A percentile compares a stretch with the other conserved stretches of the same genome.
Conservation (phyloP, 2,888 invertebrate genomes). For the Stegophylla sp. region DNA sequence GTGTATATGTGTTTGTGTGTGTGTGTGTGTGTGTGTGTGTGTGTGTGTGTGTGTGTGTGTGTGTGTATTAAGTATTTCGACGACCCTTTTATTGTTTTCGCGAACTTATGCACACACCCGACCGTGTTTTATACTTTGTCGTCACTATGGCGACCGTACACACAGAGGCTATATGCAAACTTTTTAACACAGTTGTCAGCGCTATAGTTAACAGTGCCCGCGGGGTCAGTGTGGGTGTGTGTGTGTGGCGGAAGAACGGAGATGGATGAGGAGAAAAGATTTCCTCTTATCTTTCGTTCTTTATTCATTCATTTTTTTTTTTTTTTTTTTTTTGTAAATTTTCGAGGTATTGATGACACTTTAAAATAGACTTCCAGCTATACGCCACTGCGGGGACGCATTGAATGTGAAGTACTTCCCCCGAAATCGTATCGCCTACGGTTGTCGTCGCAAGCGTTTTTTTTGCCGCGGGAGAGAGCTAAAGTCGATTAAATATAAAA, state of each 20-base stretch:
- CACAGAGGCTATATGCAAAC: slow-evolving; percentile 24
- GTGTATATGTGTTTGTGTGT: neutral
- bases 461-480: neutral
- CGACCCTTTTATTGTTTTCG: slow-evolving; percentile 50
- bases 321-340: neutral
- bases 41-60: neutral
- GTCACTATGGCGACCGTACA: slow-evolving; percentile 35
- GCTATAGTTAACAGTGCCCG: slow-evolving; percentile 13
- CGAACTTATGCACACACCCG: slow-evolving; percentile 31
- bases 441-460: no score
- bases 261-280: slow-evolving; percentile 9
- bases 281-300: slow-evolving; percentile 5
- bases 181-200: slow-evolving; percentile 50
- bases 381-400: no score
- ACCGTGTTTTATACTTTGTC: slow-evolving; percentile 32
- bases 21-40: neutral
- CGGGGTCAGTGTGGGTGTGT: neutral
- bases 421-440: neutral
- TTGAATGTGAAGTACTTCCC: neutral
- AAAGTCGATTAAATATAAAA: no score
- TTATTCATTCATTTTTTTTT: neutral
- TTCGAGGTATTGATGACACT: slow-evolving; percentile 11
- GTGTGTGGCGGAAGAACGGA: neutral
- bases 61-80: slow-evolving; percentile 6
- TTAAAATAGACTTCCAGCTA: neutral